Conservation (phyloP, 2,113 vertebrate species). For the Dolichallabes microphthalmus region DNA sequence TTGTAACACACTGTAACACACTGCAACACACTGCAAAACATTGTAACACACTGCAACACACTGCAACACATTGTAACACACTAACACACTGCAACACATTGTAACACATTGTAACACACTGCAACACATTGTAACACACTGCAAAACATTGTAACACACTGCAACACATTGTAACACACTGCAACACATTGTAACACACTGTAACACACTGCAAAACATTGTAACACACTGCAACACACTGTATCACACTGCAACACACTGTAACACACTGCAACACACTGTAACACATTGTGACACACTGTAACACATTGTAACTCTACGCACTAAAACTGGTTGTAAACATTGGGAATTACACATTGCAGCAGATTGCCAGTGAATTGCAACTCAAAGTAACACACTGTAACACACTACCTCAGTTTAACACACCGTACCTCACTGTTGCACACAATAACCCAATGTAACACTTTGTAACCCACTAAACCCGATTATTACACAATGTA, state of each 20-base stretch:
- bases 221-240: neutral
- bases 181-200: neutral
- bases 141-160: neutral
- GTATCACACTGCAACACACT: neutral
- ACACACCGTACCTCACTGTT: no score
- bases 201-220: neutral
- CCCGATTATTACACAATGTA: no score
- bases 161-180: neutral
- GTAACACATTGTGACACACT: neutral
- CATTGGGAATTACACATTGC: no score
- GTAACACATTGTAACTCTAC: no score
- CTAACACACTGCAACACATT: neutral
- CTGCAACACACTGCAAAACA: neutral
- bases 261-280: neutral
- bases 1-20: no score
- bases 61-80: neutral
- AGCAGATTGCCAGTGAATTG: no score
- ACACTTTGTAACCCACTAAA: no score
- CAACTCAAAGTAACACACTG: no score
- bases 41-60: neutral
- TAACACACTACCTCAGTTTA: no score
- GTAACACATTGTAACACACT: neutral
- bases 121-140: neutral
- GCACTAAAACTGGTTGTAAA: no score
- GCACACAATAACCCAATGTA: no score